Base-by-base conservation (phyloP, 2,888 invertebrate species). In the Yponomeuta plumbellus region DNA sequence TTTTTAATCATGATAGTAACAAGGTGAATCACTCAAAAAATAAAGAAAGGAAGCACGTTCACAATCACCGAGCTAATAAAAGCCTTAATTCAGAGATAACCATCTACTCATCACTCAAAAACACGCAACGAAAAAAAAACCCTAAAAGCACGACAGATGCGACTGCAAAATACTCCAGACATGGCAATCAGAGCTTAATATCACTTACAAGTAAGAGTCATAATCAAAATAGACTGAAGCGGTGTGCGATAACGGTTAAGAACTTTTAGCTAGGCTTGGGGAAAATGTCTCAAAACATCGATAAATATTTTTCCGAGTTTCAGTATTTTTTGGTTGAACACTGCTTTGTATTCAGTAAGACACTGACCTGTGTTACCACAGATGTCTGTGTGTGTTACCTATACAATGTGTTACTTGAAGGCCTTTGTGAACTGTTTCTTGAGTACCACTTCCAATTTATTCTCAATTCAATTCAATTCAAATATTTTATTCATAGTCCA, bases 71-170 rank as follows among this genome's bases (percentile, higher is more conserved):
- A 1, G n/a, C 21, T 59, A 59, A 59, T 59, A 22, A 59, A 59
- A 21, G 21, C 22, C 22, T 59, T 23, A n/a, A 13, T 59, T 20
- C 58, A 58, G 11, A 58, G 34, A 65, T 61, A 56, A 58, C 22
- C 44, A 57, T 22, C 40, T 40, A n/a, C 61, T 58, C 66, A 67
- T 66, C 61, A 66, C 39, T 67, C 66, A 67, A 63, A 57, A 58
- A 6, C n/a, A 17, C 44, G 13, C 52, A 39, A 64, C 52, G 17
- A 40, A 57, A 61, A 21, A 59, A 59, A 59, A 67, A 59, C 44
- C 23, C 44, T 23, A 58, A 67, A 66, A 66, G 59, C 61, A 67
- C 67, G 64, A 67, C 44, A 34, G 23, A 20, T 8, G 61, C 44
- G 13, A 34, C 5, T 57, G 66, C 66, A 44, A 11, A 52, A 21